Evolutionary conservation across 1,140 invertebrate genomes (phyloP).

Genomic region (Ylistrum balloti): DNA sequence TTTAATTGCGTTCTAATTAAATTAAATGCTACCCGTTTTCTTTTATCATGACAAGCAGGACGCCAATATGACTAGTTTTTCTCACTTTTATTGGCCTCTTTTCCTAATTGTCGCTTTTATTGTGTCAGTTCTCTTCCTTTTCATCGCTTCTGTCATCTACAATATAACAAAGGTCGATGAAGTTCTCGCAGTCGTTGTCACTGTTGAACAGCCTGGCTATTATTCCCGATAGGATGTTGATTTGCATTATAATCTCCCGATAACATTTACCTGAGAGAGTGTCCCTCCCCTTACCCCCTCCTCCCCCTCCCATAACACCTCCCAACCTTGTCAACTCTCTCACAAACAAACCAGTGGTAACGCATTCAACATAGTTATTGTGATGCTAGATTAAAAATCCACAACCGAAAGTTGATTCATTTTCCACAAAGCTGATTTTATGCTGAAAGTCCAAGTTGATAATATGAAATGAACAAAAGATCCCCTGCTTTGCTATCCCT

Average conservation of each 20-base stretch:
- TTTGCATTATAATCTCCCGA: neutral
- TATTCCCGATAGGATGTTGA: slow-evolving; percentile 7
- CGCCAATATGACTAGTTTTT: neutral
- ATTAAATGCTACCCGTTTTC: neutral
- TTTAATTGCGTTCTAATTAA: slow-evolving; percentile 30
- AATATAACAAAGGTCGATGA: neutral
- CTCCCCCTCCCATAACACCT: neutral
- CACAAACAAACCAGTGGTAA: slow-evolving; percentile 19
- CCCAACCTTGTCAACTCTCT: neutral
- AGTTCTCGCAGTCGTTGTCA: neutral
- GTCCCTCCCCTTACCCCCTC: neutral
- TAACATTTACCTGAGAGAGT: neutral
- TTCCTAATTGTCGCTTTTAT: neutral
- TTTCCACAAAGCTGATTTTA: slow-evolving; percentile 39
- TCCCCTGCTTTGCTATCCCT: neutral
- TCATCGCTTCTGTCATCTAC: neutral
- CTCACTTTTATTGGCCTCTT: neutral
- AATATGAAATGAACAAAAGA: slow-evolving; percentile 8
- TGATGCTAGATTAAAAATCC: slow-evolving; percentile 20
- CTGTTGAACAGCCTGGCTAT: neutral
- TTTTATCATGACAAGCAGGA: neutral
- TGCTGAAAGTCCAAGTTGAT: neutral
- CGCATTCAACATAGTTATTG: neutral
- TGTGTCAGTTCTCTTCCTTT: neutral
- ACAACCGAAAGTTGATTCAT: slow-evolving; percentile 34